These are phyloP conservation scores for Hipposideros larvatus DNA, from an alignment of 2,797 vertebrate genomes.

Conservation along the genomic window DNA sequence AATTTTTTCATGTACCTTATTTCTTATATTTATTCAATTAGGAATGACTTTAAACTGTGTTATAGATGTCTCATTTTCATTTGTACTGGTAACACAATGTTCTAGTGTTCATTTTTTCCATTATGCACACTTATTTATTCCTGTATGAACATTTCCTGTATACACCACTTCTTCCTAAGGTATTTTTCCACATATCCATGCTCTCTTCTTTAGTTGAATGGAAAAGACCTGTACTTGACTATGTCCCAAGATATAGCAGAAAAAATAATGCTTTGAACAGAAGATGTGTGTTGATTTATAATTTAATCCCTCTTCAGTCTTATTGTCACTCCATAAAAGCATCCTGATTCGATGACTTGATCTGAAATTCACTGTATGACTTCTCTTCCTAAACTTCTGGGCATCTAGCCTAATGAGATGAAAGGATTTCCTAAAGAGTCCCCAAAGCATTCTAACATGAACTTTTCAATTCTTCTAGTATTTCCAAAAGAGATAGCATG, in stretches of 20 bases:
- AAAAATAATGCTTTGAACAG: constrained; percentile 15
- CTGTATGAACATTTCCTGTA: neutral
- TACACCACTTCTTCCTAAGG: neutral
- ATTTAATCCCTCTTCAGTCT: constrained; percentile 47
- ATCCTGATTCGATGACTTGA: constrained; percentile 58
- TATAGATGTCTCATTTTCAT: neutral
- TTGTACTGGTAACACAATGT: neutral
- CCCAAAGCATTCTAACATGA: constrained; percentile 64
- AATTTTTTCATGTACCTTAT: neutral
- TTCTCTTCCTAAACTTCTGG: constrained; percentile 71
- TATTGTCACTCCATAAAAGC: constrained; percentile 61
- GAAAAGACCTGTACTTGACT: neutral
- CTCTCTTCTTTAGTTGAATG: neutral
- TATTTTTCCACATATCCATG: neutral
- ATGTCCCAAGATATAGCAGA: constrained; percentile 4
- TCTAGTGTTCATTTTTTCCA: neutral
- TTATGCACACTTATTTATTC: neutral
- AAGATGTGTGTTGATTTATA: constrained; percentile 58
- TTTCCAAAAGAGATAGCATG: constrained; percentile 61
- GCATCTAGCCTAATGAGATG: constrained; percentile 80
- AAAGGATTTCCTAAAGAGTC: constrained; percentile 76
- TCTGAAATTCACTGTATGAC: constrained; percentile 69
- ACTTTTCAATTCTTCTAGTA: constrained; percentile 63
- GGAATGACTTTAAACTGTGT: neutral
- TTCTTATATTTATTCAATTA: neutral